Conservation (phyloP, 1,140 invertebrate genomes). For the Ostrea edulis region DNA sequence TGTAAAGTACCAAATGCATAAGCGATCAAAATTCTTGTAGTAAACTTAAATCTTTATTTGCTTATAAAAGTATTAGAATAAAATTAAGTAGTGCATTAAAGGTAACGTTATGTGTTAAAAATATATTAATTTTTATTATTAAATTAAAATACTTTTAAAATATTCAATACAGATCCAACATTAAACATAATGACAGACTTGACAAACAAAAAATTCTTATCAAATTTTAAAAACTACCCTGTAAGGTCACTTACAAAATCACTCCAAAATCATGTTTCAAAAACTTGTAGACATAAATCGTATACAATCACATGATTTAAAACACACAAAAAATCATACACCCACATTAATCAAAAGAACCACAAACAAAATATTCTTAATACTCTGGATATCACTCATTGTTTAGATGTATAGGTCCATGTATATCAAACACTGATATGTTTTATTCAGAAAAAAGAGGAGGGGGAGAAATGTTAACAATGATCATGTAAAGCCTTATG, state of each 20-base stretch:
- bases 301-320: not conserved
- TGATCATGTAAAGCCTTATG: not conserved
- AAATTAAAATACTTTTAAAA: not conserved
- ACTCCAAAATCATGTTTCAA: not conserved
- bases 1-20: no score
- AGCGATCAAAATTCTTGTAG: no score
- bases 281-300: not conserved
- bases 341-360: not conserved
- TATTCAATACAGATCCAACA: not conserved
- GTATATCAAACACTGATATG: constrained; percentile 2
- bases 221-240: constrained; percentile 1
- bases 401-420: not conserved
- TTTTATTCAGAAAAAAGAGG: not conserved
- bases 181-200: not conserved
- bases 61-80: not conserved
- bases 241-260: constrained; percentile 20
- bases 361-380: not conserved
- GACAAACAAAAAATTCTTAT: not conserved
- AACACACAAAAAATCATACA: not conserved
- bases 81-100: not conserved
- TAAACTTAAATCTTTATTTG: not conserved
- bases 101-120: not conserved
- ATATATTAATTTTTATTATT: not conserved
- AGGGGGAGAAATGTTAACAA: not conserved
- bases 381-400: not conserved